Evolutionary conservation across 1,140 invertebrate genomes (phyloP), one percentile per base, ranked within the genome.

Genomic region (Helicoverpa armigera): DNA sequence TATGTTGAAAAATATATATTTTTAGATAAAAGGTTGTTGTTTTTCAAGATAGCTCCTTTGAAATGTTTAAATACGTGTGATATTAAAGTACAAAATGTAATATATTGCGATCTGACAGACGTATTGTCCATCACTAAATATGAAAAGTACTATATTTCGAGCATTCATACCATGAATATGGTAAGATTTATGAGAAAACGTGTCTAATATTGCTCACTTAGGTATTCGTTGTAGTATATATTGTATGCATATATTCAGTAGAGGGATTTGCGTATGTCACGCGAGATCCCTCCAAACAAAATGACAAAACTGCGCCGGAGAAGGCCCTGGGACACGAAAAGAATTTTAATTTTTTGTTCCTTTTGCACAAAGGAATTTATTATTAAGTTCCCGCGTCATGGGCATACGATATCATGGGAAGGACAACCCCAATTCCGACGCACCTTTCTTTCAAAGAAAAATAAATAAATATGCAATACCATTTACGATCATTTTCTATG

Each of bases 301-400:
- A 91, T 89, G 90, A 88, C 89, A 87, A 90, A 90, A 90, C 87
- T 91, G 86, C 86, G 83, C 81, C 79, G 82, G 88, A 87, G 85
- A 84, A 89, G 85, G 80, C 82, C 83, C 74, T 54, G 83, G 84
- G 73, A 91, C 91, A 88, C 83, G 92, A 82, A 86, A 90, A 81
- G 91, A 92, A 92, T 93, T 91, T 90, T 88, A 91, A 92, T 92
- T 92, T 91, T 92, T 91, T 87, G 83, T 88, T 91, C 87, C 86
- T 89, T 90, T 89, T 85, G 74, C 85, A 89, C 89, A 90, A 90
- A 92, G 86, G 89, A 92, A 93, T 91, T 90, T 90, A 90, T 93
- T 93, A 92, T 91, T 87, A 88, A 91, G 85, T 85, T 79, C 82
- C 82, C 82, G 86, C 88, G 88, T 90, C 87, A 86, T 82, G 84